A percentile compares a stretch with the other conserved stretches of the same genome.
phyloP scores from a whole-genome alignment of 2,888 invertebrate genomes.

The Limnephilus auricula region DNA sequence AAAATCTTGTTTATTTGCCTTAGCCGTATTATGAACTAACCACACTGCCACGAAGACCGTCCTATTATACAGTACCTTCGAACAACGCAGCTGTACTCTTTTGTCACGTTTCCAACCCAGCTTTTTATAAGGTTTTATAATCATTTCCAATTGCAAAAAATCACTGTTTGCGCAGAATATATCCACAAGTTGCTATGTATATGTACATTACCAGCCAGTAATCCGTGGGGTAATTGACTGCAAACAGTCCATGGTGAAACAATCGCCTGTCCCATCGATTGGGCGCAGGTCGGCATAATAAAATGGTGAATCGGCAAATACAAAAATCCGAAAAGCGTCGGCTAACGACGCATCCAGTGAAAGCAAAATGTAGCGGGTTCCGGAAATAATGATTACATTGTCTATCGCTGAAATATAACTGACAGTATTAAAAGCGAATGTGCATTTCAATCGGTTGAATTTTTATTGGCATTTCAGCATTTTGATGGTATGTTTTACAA shows the following conservation, averaged over 20 bases:
- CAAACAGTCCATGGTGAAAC: constrained; percentile 14
- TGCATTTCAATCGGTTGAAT: neutral
- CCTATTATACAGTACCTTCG: neutral
- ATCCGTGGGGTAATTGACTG: constrained; percentile 21
- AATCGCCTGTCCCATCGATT: neutral
- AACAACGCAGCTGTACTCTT: neutral
- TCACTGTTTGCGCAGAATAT: neutral
- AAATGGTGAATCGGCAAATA: neutral
- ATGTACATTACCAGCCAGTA: neutral
- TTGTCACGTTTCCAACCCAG: neutral
- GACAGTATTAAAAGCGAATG: constrained; percentile 4
- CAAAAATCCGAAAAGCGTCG: constrained; percentile 28
- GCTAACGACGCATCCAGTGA: constrained; percentile 15
- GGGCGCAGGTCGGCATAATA: neutral
- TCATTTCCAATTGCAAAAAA: neutral
- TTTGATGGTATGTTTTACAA: neutral
- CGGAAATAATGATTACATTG: constrained; percentile 24
- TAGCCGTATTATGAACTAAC: no score
- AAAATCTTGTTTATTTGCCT: no score
- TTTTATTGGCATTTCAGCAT: neutral
- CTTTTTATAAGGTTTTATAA: neutral
- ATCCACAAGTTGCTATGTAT: neutral
- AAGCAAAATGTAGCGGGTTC: constrained; percentile 14
- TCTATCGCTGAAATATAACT: neutral
- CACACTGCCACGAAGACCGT: no score